These are phyloP conservation scores for Ischnura elegans DNA, from an alignment of 2,888 invertebrate species.

Conservation along the genomic window DNA sequence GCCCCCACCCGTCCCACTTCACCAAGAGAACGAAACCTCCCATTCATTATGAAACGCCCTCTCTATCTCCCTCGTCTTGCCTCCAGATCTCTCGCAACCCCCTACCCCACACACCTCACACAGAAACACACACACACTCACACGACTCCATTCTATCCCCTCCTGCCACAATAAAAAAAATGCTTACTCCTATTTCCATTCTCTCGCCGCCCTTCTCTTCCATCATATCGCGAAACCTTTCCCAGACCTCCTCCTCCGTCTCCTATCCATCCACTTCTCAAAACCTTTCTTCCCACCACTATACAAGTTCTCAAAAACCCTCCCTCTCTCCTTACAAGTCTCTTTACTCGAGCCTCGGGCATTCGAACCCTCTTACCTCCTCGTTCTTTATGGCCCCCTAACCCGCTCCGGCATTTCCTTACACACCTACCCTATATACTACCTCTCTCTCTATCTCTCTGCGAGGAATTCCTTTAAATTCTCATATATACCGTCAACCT, in stretches of 20 bases:
- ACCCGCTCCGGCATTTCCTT: not conserved
- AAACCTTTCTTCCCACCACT: not conserved
- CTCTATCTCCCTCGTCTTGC: not conserved
- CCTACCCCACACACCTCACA: not conserved
- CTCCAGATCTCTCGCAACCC: not conserved
- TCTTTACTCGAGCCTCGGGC: slow-evolving; percentile 18
- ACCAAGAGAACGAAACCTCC: slow-evolving; percentile 8
- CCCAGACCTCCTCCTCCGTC: not conserved
- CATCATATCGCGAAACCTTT: no score
- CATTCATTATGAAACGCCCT: slow-evolving; percentile 34
- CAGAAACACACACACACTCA: not conserved
- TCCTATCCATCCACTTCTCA: not conserved
- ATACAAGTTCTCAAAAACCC: not conserved
- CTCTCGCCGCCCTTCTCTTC: not conserved
- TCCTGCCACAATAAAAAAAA: not conserved
- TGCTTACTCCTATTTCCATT: not conserved
- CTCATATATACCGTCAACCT: not conserved
- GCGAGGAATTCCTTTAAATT: not conserved
- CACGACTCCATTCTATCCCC: not conserved
- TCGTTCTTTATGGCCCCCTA: not conserved
- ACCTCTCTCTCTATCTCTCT: not conserved
- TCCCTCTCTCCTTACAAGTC: not conserved
- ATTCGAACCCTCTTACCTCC: not conserved
- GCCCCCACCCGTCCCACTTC: not conserved
- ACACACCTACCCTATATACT: not conserved